A percentile compares a stretch with the other conserved stretches of the same genome.
phyloP scores from a whole-genome alignment of 35 echinoderm and acorn worm species.

The Holothuria glaberrima region DNA sequence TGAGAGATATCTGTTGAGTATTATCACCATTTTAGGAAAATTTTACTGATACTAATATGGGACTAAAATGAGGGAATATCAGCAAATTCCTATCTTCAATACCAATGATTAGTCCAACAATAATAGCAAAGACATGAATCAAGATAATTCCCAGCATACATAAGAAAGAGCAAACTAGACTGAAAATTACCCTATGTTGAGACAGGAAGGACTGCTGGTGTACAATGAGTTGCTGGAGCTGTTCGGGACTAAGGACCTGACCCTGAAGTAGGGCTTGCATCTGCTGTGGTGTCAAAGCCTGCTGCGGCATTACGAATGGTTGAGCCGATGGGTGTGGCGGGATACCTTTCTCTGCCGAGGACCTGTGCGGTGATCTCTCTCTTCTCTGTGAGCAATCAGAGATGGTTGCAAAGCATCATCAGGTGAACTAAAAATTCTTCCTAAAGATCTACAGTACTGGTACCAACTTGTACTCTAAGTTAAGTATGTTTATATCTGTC shows the following conservation, averaged over 20 bases:
- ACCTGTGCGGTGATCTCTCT: conserved; percentile 43
- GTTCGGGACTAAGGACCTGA: conserved; percentile 47
- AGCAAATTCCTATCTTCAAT: no score
- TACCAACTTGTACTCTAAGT: no score
- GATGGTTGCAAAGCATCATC: not conserved
- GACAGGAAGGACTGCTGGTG: conserved; percentile 63
- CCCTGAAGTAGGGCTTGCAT: conserved; percentile 58
- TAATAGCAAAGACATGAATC: no score
- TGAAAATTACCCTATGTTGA: conserved; percentile 54
- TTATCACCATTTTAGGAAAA: no score
- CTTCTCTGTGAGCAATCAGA: conserved; percentile 20
- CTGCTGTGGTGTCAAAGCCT: conserved; percentile 49
- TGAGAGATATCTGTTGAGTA: no score
- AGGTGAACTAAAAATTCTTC: not conserved
- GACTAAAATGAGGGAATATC: no score
- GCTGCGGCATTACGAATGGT: conserved; percentile 57
- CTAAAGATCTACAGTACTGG: no score
- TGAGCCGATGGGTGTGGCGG: conserved; percentile 3
- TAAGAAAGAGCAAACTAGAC: no score
- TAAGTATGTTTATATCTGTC: no score
- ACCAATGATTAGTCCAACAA: no score
- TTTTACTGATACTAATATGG: no score
- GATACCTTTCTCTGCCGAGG: not conserved
- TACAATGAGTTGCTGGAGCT: conserved; percentile 53
- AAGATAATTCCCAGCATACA: no score